Evolutionary conservation across 2,888 invertebrate species (phyloP).

Genomic region (Leptothorax acervorum): DNA sequence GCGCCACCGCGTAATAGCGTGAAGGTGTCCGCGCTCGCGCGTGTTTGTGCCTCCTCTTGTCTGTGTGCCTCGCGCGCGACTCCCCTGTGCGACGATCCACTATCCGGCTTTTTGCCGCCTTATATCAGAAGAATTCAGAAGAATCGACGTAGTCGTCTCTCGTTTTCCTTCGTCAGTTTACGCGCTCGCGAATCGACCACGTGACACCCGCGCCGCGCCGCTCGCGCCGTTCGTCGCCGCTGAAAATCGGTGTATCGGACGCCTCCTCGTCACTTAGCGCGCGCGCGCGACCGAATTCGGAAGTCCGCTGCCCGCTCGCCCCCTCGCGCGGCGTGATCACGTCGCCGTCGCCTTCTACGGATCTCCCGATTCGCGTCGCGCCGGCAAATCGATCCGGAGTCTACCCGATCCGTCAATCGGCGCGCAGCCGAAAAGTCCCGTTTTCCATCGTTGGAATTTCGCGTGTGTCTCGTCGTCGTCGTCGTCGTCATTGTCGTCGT

Average conservation of each 20-base stretch:
- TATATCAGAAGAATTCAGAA: neutral
- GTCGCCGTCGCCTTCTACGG: conserved; percentile 12
- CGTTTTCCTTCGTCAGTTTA: neutral
- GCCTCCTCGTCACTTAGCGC: neutral
- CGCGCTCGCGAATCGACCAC: conserved; percentile 24
- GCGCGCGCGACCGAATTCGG: conserved; percentile 31
- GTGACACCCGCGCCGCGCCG: neutral
- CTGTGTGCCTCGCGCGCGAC: neutral
- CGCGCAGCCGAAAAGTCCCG: neutral
- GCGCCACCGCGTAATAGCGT: neutral
- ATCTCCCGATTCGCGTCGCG: neutral
- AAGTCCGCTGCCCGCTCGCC: neutral
- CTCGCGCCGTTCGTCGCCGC: neutral
- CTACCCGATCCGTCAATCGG: neutral
- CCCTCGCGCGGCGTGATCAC: neutral
- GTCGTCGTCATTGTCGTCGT: neutral
- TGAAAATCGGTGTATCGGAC: neutral
- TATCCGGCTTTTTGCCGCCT: neutral
- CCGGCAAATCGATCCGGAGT: conserved; percentile 2
- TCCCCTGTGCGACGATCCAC: neutral
- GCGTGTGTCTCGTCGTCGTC: neutral
- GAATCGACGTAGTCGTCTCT: neutral
- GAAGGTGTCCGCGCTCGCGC: conserved; percentile 4
- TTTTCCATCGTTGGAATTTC: neutral
- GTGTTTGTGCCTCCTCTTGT: neutral